Conservation (phyloP, 1,140 invertebrate species). For the Melipona quadrifasciata region DNA sequence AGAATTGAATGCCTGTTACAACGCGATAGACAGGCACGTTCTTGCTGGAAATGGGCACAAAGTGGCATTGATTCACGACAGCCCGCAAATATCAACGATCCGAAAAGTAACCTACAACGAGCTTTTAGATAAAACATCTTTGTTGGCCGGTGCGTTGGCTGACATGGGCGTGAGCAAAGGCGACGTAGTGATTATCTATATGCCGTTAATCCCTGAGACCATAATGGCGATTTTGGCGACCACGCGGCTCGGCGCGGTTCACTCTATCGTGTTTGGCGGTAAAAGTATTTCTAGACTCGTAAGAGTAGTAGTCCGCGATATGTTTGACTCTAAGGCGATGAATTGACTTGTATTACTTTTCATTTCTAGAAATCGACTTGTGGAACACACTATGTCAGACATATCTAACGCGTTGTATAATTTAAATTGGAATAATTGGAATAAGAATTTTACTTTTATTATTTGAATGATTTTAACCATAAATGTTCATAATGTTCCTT, state of each 20-base stretch:
- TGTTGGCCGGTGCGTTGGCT: slow-evolving; percentile 89
- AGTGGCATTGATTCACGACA: slow-evolving; percentile 94
- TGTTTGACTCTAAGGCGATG: accelerated
- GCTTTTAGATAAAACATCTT: slow-evolving; percentile 89
- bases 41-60: slow-evolving; percentile 89
- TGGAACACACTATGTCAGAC: no score
- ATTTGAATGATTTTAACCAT: no score
- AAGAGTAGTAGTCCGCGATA: not conserved
- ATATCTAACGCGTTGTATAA: no score
- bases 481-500: no score
- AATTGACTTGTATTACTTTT: not conserved
- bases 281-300: slow-evolving; percentile 54
- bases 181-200: slow-evolving; percentile 93
- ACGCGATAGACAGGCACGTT: slow-evolving; percentile 95
- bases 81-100: slow-evolving; percentile 90
- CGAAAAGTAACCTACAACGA: slow-evolving; percentile 91
- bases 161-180: slow-evolving; percentile 89
- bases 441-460: no score
- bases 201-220: slow-evolving; percentile 95
- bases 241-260: slow-evolving; percentile 91
- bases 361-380: no score
- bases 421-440: no score
- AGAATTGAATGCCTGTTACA: slow-evolving; percentile 95
- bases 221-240: slow-evolving; percentile 93
- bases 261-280: slow-evolving; percentile 95